Evolutionary conservation across 2,888 invertebrate genomes (phyloP), one percentile per base, ranked within the genome.

Genomic region (Apodemia zela): DNA sequence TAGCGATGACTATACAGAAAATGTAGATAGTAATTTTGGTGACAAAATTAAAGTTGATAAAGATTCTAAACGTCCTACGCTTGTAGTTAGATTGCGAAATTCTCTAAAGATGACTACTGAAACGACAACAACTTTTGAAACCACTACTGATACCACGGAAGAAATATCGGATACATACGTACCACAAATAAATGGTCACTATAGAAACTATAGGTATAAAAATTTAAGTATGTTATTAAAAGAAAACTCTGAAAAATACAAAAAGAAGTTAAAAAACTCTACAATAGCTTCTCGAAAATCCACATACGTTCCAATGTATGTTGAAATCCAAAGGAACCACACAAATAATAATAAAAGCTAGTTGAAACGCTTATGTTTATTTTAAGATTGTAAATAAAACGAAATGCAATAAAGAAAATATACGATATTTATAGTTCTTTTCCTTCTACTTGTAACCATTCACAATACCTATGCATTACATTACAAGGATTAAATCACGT

Each of bases 111-210:
- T 72, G 3, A 75, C 75, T 65, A 66, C 47, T 17, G 65, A 64
- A 13, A 67, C 70, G 25, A 38, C 51, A 18, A 61, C 62, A 17
- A 64, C 49, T 38, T 59, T 45, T 13, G 62, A 62, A 47, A 61
- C 64, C 15, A 60, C 63, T 13, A 64, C 61, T 61, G 69, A 68
- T 38, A 59, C 65, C 35, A 38, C 63, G 13, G 65, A 68, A 61
- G 58, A 64, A 11, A 76, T 75, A 47, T 67, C 69, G 33, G 75
- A 76, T 66, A 85, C 83, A 0, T 87, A 86, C 61, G 84, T 87
- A 21, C 89, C 88, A 4, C 88, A 85, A 73, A 83, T 85, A 60
- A 91, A 90, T 67, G 88, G 90, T 13, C 91, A 90, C 70, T 87
- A 88, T 59, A 80, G 89, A 73, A 85, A 78, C 67, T 72, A 82